Base-by-base conservation (phyloP, 2,113 vertebrate genomes). In the Grantiella picta region DNA sequence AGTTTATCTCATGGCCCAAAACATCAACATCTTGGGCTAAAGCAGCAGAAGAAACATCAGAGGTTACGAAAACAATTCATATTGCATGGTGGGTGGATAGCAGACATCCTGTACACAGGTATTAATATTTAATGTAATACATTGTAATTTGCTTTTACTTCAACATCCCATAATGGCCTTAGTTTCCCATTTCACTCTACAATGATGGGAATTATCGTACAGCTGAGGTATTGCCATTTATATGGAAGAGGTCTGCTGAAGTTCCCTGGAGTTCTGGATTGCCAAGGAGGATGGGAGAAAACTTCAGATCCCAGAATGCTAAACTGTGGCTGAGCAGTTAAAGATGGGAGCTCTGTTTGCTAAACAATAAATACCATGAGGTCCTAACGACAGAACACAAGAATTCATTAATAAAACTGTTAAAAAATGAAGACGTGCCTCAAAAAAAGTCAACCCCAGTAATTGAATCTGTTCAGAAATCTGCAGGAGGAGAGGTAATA, bases 71-170 rank as follows among this genome's bases (percentile, higher is more conserved):
- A 91, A 59, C 31, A 61, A 88, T 54, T 82, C 57, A 44, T 53
- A 77, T 50, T 68, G 68, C 53, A 71, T 47, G 53, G 73, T 35
- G 21, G 53, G 73, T 35, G 21, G 27, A 77, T 60, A 72, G 90
- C 59, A 77, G 65, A 86, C 57, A 95, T 63, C 54, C 90, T 82
- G n/a, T 66, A 77, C 21, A 60, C 16, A 75, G 54, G 38, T 66
- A 94, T 95, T 92, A 96, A 97, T 96, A 96, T 94, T 96, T 95
- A 96, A 94, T 96, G 86, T 52, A 57, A 86, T 33, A 52, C 56
- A 90, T 56, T 86, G n/a, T 92, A 64, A 92, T 78, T 83, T 75
- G 76, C 82, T 88, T 86, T 89, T 94, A 82, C 24, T 53, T 95
- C 78, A 89, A 54, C 49, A 65, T 89, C 59, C 24, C 65, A 66